Conservation (phyloP, 1,140 invertebrate species). For the Drosophila pandora region DNA sequence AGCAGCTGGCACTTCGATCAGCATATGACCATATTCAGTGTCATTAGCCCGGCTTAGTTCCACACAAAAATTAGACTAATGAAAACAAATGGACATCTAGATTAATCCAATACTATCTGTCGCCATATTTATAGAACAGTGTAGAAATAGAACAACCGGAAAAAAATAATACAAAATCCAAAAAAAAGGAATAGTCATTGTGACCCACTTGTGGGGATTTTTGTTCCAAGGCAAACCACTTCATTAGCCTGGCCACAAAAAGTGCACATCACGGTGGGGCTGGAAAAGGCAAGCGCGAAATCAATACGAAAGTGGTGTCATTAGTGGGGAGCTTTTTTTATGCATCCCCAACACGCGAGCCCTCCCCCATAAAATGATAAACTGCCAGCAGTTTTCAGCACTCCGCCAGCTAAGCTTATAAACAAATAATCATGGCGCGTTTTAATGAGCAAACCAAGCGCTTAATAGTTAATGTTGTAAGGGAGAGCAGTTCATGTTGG, state of each 20-base stretch:
- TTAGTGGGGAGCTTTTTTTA: conserved; percentile 43
- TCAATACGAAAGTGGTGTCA: conserved; percentile 56
- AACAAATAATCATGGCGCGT: conserved; percentile 71
- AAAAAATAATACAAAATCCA: background rate
- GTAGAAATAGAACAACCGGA: conserved; percentile 23
- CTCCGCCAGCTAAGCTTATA: conserved; percentile 47
- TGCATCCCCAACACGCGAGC: conserved; percentile 26
- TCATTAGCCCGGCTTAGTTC: conserved; percentile 34
- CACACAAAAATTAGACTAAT: conserved; percentile 72
- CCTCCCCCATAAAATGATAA: conserved; percentile 41
- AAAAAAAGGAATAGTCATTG: conserved; percentile 41
- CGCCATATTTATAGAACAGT: conserved; percentile 67
- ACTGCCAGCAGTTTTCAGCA: conserved; percentile 24
- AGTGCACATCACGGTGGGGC: conserved; percentile 62
- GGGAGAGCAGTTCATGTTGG: background rate
- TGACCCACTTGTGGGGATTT: conserved; percentile 54
- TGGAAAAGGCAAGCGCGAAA: conserved; percentile 33
- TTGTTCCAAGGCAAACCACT: conserved; percentile 52
- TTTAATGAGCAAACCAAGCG: conserved; percentile 72
- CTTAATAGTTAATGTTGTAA: conserved; percentile 72
- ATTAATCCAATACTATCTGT: conserved; percentile 76
- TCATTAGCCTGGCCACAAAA: conserved; percentile 62
- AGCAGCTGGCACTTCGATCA: conserved; percentile 9
- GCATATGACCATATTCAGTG: conserved; percentile 32
- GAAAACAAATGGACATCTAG: conserved; percentile 78